Base-by-base conservation (phyloP, 2,888 invertebrate genomes). In the Vannuccia rotundouncinata region DNA sequence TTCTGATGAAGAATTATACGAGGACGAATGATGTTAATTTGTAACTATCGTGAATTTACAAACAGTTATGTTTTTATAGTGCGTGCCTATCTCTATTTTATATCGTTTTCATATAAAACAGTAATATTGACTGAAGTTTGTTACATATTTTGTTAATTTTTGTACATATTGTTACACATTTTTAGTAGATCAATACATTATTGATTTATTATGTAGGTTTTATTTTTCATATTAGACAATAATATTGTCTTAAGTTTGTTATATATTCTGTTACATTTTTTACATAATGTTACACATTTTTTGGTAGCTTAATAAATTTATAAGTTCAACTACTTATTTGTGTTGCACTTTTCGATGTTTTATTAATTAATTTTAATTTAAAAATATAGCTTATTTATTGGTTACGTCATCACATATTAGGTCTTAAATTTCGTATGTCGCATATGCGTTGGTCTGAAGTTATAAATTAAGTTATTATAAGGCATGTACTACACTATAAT, bases 171-270 rank as follows among this genome's bases (percentile, higher is more conserved):
- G n/a, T n/a, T n/a, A n/a, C n/a, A n/a, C n/a, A n/a, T n/a, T n/a
- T n/a, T n/a, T n/a, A n/a, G n/a, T n/a, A n/a, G n/a, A n/a, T n/a
- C n/a, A n/a, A n/a, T n/a, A n/a, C n/a, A n/a, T n/a, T n/a, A n/a
- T n/a, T n/a, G n/a, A n/a, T n/a, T n/a, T n/a, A n/a, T n/a, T n/a
- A 45, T n/a, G n/a, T n/a, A n/a, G n/a, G n/a, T n/a, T n/a, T n/a
- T n/a, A n/a, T n/a, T n/a, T n/a, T n/a, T n/a, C n/a, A n/a, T n/a
- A n/a, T n/a, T n/a, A n/a, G n/a, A n/a, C n/a, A n/a, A n/a, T n/a
- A n/a, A n/a, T 66, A 66, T 66, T 66, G 66, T 66, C 66, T 66
- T 17, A 66, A 66, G 66, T 66, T n/a, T n/a, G n/a, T n/a, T 66
- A 5, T 22, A 66, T 17, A 66, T 66, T 66, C 25, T 66, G 66